Conservation (phyloP, 2,888 invertebrate species). For the Thecophora atra region DNA sequence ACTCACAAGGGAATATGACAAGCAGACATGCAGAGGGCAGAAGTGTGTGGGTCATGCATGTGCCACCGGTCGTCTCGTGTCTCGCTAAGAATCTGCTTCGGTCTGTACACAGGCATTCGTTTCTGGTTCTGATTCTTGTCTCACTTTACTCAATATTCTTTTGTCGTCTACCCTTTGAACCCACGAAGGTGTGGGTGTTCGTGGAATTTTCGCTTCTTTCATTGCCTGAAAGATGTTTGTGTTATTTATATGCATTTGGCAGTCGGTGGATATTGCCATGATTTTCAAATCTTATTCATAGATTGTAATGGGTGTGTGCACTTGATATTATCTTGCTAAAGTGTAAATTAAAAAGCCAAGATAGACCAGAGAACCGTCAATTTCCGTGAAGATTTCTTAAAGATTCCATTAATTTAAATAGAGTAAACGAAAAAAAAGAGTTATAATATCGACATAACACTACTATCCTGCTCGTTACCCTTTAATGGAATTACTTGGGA, state of each 20-base stretch:
- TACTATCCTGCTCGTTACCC: too few species aligned
- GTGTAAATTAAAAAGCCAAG: too few species aligned
- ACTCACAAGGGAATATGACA: too few species aligned
- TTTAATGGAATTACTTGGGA: too few species aligned
- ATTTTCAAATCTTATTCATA: constrained; percentile 4
- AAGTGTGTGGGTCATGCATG: not conserved
- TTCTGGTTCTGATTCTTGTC: not conserved
- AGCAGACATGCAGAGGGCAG: not conserved
- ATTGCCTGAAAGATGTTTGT: not conserved
- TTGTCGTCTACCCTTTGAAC: not conserved
- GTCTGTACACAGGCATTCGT: too few species aligned
- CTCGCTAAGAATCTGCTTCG: not conserved
- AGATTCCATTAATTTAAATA: too few species aligned
- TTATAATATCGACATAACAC: too few species aligned
- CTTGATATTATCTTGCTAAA: constrained; percentile 35
- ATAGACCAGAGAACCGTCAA: too few species aligned
- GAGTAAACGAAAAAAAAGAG: too few species aligned
- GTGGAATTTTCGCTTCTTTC: not conserved
- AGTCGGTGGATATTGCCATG: constrained; percentile 8
- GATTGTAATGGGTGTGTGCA: not conserved
- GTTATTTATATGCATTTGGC: constrained; percentile 23
- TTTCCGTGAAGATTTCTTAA: too few species aligned
- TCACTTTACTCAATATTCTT: not conserved
- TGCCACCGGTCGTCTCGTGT: not conserved
- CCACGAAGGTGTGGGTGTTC: not conserved